Evolutionary conservation across 2,113 vertebrate genomes (phyloP).

Genomic region (Apodemus speciosus): DNA sequence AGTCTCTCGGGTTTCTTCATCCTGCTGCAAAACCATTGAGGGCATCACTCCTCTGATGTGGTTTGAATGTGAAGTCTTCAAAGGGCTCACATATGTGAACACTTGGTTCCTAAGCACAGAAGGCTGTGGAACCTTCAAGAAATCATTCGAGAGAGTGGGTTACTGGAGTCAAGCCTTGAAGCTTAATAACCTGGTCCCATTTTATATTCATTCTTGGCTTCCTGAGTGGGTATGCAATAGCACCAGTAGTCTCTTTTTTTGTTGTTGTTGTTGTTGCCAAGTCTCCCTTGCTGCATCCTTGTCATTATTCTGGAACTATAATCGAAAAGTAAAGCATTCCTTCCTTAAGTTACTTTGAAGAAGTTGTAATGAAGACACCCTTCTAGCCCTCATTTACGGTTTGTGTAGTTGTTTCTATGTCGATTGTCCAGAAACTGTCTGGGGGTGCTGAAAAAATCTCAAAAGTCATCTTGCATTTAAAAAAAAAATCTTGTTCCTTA

Average conservation of each 20-base stretch:
- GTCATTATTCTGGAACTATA: background rate
- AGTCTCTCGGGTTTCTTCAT: background rate
- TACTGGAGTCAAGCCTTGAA: background rate
- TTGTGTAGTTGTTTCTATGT: background rate
- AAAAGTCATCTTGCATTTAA: background rate
- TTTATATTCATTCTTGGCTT: background rate
- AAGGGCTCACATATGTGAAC: background rate
- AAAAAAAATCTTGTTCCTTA: background rate
- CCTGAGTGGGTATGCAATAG: background rate
- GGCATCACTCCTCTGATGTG: rapidly evolving
- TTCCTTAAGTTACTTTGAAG: background rate
- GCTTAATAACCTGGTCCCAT: too few relatives aligned
- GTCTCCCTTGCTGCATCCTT: background rate
- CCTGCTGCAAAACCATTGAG: background rate
- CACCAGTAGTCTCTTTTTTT: background rate
- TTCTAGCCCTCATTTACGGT: rapidly evolving
- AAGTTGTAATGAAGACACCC: background rate
- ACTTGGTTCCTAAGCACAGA: too few relatives aligned
- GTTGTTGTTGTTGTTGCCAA: too few relatives aligned
- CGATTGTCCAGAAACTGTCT: background rate
- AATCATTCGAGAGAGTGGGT: background rate
- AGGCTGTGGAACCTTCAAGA: background rate
- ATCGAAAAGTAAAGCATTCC: background rate
- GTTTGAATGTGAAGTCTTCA: background rate
- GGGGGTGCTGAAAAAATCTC: background rate